Conservation (phyloP, 2,113 vertebrate genomes). For the Ceyx melanurus region DNA sequence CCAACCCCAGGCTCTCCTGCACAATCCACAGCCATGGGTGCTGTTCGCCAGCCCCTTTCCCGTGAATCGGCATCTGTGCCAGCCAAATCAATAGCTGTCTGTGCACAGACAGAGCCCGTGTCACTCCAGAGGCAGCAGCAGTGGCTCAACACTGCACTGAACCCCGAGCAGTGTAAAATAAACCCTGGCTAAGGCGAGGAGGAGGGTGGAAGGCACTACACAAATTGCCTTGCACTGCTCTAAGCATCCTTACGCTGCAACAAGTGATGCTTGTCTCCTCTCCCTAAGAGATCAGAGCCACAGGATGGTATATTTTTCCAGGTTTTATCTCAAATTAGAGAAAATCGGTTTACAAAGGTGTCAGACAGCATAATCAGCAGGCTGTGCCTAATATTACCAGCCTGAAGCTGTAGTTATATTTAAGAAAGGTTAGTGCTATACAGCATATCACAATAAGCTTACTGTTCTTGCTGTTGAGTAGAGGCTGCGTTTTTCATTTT, state of each 20-base stretch:
- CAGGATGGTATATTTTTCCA: background rate
- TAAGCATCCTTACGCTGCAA: rapidly evolving
- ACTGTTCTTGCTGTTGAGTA: background rate
- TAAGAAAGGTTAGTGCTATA: background rate
- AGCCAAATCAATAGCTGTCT: background rate
- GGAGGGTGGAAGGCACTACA: background rate
- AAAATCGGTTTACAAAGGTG: background rate
- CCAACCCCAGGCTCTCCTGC: background rate
- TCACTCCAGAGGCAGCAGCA: background rate
- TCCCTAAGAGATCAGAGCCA: background rate
- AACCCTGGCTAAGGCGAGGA: background rate
- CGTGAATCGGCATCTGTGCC: background rate
- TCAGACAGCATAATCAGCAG: background rate
- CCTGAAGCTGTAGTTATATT: background rate
- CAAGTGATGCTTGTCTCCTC: background rate
- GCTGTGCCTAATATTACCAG: background rate
- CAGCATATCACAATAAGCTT: background rate
- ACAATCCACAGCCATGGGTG: background rate
- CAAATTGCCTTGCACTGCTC: background rate
- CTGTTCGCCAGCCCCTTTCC: background rate
- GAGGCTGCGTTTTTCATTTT: background rate
- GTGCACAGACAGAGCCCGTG: background rate
- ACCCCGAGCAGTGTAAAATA: background rate
- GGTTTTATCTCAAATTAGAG: background rate
- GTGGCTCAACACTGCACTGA: background rate